Evolutionary conservation across 92 coral and sea anemone genomes (phyloP), one percentile per base, ranked within the genome.

Genomic region (Scolanthus callimorphus): DNA sequence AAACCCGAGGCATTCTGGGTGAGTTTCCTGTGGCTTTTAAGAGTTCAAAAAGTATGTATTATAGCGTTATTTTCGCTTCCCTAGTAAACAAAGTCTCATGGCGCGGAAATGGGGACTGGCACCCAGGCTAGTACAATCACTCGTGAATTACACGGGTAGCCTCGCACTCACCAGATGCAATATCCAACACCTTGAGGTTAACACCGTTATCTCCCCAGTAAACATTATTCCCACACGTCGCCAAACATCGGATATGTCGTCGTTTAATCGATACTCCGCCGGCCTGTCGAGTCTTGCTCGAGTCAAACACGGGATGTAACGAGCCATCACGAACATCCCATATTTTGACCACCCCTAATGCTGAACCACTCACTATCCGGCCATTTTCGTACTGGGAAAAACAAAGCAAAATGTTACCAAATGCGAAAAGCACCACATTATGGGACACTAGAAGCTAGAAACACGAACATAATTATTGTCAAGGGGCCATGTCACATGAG

Each of bases 171-270:
- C 99, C 99, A 41, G 91, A 74, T 20, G 82, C 71, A 39, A 94
- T 22, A 31, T 94, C 96, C 84, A 94, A 53, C 13, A 78, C 99
- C 55, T 94, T 94, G n/a, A 94, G 62, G 57, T 94, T 94, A 12
- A 85, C 84, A 25, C 99, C 99, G 30, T 85, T 90, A 53, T 94
- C 99, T 49, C 99, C 99, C 99, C 99, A 94, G 76, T 94, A 94
- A 37, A 88, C 81, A 3, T 62, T 52, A 39, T 88, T 80, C 27
- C 81, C 90, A 22, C 76, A 75, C 24, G 99, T 78, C 61, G 99
- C 94, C 41, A 94, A 51, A 76, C 97, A 94, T 58, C 91, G 90
- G 13, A 94, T 70, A 26, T 78, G 88, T 37, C 94, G 74, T 25
- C 58, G 82, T 53, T 84, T 89, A 20, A 69, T 68, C 38, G 78